These are phyloP conservation scores for Matsumyia berberina DNA, from an alignment of 2,888 invertebrate species.

Conservation along the genomic window DNA sequence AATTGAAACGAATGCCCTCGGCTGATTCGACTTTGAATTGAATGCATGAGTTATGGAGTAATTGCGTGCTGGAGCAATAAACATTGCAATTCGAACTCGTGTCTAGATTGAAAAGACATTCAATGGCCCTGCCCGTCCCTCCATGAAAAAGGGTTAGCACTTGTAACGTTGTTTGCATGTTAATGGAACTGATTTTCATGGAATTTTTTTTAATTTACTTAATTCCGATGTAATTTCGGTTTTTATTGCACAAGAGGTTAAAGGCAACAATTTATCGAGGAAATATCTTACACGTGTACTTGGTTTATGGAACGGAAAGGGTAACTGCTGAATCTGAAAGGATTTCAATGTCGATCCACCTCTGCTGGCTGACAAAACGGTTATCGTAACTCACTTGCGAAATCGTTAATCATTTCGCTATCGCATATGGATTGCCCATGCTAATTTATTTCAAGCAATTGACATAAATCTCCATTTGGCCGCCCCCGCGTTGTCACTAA, in stretches of 20 bases:
- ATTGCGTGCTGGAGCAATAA: constrained; percentile 14
- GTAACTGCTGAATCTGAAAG: background rate
- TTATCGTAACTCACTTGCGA: background rate
- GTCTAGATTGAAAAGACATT: constrained; percentile 10
- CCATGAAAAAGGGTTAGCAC: constrained; percentile 11
- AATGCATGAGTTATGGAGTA: constrained; percentile 16
- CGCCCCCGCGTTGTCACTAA: constrained; percentile 24
- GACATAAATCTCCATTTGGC: constrained; percentile 33
- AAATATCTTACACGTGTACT: constrained; percentile 5
- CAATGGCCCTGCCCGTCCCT: background rate
- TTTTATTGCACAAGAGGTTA: constrained; percentile 2
- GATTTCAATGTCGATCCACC: background rate
- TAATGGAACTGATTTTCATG: constrained; percentile 15
- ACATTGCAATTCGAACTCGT: constrained; percentile 20
- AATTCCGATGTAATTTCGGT: constrained; percentile 3
- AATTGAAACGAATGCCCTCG: constrained; percentile 3
- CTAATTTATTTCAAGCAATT: constrained; percentile 16
- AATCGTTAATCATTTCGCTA: constrained; percentile 1
- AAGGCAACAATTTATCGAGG: background rate
- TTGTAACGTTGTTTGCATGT: constrained; percentile 19
- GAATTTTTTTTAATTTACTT: constrained; percentile 8
- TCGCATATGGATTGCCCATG: background rate
- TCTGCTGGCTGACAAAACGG: background rate
- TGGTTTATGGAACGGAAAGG: background rate
- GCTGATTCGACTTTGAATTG: background rate